Percentiles rank a stretch among this genome's conserved stretches.
Conservation (phyloP, 2,113 vertebrate genomes). For the Trogon surrucura region DNA sequence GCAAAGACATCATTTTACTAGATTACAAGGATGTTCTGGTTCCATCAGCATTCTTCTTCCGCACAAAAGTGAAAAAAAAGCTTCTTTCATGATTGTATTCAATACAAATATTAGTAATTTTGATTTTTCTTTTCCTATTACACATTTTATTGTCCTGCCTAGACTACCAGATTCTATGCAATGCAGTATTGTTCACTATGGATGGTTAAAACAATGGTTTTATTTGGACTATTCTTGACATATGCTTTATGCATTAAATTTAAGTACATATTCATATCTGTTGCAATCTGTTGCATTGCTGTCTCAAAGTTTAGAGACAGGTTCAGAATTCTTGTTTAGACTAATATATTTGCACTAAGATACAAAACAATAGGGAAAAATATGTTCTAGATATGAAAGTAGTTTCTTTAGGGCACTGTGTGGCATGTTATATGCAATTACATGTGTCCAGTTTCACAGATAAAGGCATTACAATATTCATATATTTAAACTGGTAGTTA, state of each 20-base stretch:
- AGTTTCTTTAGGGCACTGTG: not conserved
- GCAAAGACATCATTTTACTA: not conserved
- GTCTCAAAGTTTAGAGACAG: not conserved
- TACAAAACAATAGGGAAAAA: not conserved
- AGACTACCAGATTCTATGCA: not conserved
- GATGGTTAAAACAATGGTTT: not conserved
- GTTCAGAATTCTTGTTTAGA: not conserved
- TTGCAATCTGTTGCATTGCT: not conserved
- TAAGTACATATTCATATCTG: not conserved
- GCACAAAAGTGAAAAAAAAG: not conserved
- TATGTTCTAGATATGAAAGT: not conserved
- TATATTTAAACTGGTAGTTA: accelerated
- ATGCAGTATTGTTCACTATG: not conserved
- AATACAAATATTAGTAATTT: not conserved
- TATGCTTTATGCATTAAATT: not conserved
- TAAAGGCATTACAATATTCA: not conserved
- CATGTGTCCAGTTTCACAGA: not conserved
- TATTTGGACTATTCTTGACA: not conserved
- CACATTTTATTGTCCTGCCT: not conserved
- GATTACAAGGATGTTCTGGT: not conserved
- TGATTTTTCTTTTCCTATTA: not conserved
- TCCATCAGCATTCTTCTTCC: not conserved
- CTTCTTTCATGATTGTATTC: not conserved
- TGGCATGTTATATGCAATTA: not conserved
- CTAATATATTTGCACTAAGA: not conserved